Evolutionary conservation across 2,113 vertebrate species (phyloP).

Genomic region (Strix aluco): DNA sequence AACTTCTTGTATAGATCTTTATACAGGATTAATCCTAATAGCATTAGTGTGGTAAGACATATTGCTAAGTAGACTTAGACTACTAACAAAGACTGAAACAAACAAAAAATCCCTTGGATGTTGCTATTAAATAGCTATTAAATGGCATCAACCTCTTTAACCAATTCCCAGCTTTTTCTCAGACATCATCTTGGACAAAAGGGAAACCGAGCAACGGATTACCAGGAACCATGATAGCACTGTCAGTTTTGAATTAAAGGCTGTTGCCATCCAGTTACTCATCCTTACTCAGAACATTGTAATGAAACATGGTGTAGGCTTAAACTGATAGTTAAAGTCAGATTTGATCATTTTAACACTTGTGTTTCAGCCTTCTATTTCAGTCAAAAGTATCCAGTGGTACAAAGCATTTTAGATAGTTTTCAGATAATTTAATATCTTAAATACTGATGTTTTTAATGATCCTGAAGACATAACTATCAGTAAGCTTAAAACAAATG

Average conservation of each 20-base stretch:
- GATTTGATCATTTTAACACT: not conserved
- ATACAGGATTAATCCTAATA: constrained; percentile 52
- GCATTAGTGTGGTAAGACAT: constrained; percentile 46
- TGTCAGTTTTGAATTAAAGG: not conserved
- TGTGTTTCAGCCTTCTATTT: not conserved
- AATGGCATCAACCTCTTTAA: constrained; percentile 12
- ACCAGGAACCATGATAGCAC: not conserved
- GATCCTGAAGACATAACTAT: not conserved
- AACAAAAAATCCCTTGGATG: constrained; percentile 24
- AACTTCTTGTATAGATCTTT: constrained; percentile 36
- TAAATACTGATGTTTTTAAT: not conserved
- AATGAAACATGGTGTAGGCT: fast-evolving
- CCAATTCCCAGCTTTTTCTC: constrained; percentile 5
- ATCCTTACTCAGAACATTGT: not conserved
- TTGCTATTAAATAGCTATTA: not conserved
- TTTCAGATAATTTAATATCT: not conserved
- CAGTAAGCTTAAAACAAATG: constrained; percentile 18
- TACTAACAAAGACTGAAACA: constrained; percentile 54
- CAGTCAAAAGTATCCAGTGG: not conserved
- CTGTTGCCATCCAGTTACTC: not conserved
- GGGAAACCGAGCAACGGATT: not conserved
- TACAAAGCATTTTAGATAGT: not conserved
- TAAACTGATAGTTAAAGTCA: not conserved
- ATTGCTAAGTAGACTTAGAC: constrained; percentile 45
- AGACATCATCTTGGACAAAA: constrained; percentile 7